Evolutionary conservation across 1,140 invertebrate genomes (phyloP).

Genomic region (Zophobas atratus): DNA sequence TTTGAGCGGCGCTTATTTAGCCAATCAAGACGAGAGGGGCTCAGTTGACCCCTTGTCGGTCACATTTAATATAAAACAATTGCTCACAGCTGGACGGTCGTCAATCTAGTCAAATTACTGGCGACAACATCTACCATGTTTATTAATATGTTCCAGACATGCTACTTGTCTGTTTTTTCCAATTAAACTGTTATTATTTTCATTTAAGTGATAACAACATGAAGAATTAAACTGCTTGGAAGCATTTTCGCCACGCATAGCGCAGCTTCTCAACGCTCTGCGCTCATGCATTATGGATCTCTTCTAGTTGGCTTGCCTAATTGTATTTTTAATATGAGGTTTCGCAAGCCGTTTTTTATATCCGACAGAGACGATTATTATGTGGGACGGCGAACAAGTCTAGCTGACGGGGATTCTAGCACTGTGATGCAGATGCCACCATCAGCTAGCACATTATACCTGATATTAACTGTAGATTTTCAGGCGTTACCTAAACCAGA

Average conservation of each 20-base stretch:
- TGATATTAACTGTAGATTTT: background rate
- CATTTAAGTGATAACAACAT: conserved; percentile 28
- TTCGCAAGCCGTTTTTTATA: conserved; percentile 27
- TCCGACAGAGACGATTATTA: conserved; percentile 1
- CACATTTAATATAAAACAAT: conserved; percentile 49
- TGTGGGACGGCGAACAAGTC: conserved; percentile 9
- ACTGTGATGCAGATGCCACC: background rate
- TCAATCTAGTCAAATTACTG: conserved; percentile 50
- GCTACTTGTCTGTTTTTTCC: conserved; percentile 30
- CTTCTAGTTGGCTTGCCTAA: conserved; percentile 22
- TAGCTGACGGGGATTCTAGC: background rate
- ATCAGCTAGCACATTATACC: no score
- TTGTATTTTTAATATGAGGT: conserved; percentile 35
- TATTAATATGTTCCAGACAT: conserved; percentile 48
- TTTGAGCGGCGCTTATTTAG: conserved; percentile 29
- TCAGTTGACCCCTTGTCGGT: conserved; percentile 44
- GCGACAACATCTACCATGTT: conserved; percentile 45
- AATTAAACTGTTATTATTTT: conserved; percentile 43
- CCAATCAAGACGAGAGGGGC: conserved; percentile 31
- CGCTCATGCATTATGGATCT: conserved; percentile 32
- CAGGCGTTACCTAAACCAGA: background rate
- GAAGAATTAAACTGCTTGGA: conserved; percentile 23
- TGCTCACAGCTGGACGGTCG: conserved; percentile 42
- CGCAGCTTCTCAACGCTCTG: background rate
- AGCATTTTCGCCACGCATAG: conserved; percentile 7